Base-by-base conservation (phyloP, 2,113 vertebrate species). In the Pangasianodon hypophthalmus region DNA sequence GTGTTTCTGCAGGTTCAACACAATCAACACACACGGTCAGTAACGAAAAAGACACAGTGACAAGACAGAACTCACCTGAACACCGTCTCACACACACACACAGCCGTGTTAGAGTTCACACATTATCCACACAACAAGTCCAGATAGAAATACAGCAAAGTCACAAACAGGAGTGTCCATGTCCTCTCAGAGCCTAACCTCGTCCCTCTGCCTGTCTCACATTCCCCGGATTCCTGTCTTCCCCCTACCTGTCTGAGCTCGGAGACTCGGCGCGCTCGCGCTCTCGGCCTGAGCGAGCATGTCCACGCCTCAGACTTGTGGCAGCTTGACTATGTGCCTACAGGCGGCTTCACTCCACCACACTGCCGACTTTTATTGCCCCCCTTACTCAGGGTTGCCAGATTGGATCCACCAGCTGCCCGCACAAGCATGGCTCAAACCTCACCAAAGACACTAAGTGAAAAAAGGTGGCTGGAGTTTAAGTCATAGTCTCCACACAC, bases 151-250 rank as follows among this genome's bases (percentile, higher is more conserved):
- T 6, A 10, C 13, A 50, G 84, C 44, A 69, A 48, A 85, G 60
- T 52, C 44, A 83, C 52, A 46, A 67, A 69, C 62, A 50, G 84
- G 60, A 69, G 84, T 67, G 62, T 85, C 84, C 84, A 85, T 85
- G 62, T 67, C 44, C 24, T 67, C 84, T 85, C 41, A n/a, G 60
- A 67, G 84, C 7, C 41, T 13, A 44, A 44, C 37, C 84, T 60
- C 79, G 56, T 60, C 60, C 64, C 44, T 91, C 89, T 69, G 48
- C 29, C 84, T 91, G 89, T 89, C 89, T 92, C 91, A 69, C 92
- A 84, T 93, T 92, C 88, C 73, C 48, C 11, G 1, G 56, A 91
- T 91, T 88, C 91, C 82, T 44, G 56, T 26, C 60, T n/a, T 64
- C 85, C 75, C 58, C 52, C 37, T 87, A 87, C 86, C 86, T 87